Conservation (phyloP, 2,797 vertebrate genomes). For the Simalia tracyae region DNA sequence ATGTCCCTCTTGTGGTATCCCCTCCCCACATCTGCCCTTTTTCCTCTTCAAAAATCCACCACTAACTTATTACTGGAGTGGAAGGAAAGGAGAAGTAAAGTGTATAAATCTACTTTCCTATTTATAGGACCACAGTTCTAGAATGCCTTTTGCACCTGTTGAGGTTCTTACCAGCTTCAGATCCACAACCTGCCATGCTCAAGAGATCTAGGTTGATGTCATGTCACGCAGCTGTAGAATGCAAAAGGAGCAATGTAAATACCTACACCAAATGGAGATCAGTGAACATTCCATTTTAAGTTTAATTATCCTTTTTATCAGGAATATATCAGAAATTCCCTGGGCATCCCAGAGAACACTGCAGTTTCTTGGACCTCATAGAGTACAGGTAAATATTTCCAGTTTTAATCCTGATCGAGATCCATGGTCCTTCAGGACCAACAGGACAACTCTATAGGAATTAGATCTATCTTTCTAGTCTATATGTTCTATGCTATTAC, state of each 20-base stretch:
- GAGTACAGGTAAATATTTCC: background rate
- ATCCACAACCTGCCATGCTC: slow-evolving; percentile 1
- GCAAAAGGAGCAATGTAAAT: background rate
- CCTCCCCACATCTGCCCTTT: slow-evolving; percentile 65
- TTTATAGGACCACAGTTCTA: slow-evolving; percentile 47
- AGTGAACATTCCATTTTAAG: background rate
- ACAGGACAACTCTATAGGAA: background rate
- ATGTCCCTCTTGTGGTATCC: slow-evolving; percentile 65
- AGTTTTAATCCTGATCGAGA: background rate
- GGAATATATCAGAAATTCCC: background rate
- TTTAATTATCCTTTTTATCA: background rate
- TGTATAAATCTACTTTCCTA: slow-evolving; percentile 75
- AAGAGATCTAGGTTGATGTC: background rate
- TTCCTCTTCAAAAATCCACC: slow-evolving; percentile 77
- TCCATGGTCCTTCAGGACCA: background rate
- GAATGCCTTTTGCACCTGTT: background rate
- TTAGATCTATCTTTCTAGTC: background rate
- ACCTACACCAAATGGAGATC: background rate
- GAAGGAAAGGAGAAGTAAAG: slow-evolving; percentile 54
- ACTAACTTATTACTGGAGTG: slow-evolving; percentile 70
- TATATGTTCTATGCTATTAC: background rate
- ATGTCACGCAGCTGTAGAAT: background rate
- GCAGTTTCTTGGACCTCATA: background rate
- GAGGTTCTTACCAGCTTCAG: background rate
- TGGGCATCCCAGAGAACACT: background rate